Conservation (phyloP, 2,797 vertebrate species). For the Takifugu ocellatus region DNA sequence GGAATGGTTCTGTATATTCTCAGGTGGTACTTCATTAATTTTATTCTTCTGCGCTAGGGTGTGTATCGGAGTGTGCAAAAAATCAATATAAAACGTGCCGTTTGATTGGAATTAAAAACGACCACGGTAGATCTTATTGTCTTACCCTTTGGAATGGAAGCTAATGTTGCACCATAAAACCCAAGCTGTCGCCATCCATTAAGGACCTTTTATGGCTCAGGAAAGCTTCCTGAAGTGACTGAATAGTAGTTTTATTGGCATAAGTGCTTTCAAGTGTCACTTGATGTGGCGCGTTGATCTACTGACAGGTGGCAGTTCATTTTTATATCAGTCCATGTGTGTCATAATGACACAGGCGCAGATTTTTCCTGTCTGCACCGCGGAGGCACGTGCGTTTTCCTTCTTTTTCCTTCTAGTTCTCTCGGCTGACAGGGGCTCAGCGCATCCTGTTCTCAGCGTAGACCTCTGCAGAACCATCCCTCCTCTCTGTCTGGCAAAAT, state of each 20-base stretch:
- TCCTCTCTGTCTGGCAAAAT: constrained; percentile 50
- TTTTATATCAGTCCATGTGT: constrained; percentile 18
- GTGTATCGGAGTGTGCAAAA: constrained; percentile 28
- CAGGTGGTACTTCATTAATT: constrained; percentile 38
- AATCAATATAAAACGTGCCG: constrained; percentile 42
- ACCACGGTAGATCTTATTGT: constrained; percentile 23
- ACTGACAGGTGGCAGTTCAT: constrained; percentile 33
- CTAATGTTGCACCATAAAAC: constrained; percentile 60
- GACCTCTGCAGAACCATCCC: constrained; percentile 55
- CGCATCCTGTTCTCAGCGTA: constrained; percentile 62
- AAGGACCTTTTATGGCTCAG: constrained; percentile 54
- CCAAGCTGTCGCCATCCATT: constrained; percentile 54
- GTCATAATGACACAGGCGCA: constrained; percentile 6
- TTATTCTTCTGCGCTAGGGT: constrained; percentile 19
- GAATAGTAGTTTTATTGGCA: constrained; percentile 30
- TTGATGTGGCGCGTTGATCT: constrained; percentile 38
- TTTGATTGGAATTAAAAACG: constrained; percentile 57
- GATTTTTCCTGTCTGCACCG: constrained; percentile 18
- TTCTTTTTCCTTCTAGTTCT: constrained; percentile 7
- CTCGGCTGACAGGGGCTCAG: constrained; percentile 25
- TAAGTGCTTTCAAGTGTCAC: constrained; percentile 40
- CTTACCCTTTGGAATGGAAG: constrained; percentile 42
- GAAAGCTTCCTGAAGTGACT: constrained; percentile 49
- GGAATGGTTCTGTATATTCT: constrained; percentile 23
- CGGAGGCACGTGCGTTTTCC: not conserved